A percentile compares a stretch with the other conserved stretches of the same genome.
Conservation (phyloP, 2,113 vertebrate species). For the Rhizomys pruinosus region DNA sequence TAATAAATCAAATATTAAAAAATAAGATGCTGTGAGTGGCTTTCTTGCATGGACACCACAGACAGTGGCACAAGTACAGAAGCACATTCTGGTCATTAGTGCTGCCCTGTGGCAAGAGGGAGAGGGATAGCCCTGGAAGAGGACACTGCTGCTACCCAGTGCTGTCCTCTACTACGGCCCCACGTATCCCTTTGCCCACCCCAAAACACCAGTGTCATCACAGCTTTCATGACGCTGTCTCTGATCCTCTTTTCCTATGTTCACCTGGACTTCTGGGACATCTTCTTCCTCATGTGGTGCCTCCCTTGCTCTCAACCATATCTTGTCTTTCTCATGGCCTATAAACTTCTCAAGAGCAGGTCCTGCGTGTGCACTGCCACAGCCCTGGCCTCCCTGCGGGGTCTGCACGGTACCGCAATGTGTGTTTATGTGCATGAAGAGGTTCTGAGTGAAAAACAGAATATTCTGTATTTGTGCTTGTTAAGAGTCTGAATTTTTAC, state of each 20-base stretch:
- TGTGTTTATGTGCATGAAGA: not conserved
- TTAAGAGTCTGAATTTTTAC: not conserved
- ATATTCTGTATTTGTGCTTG: not conserved
- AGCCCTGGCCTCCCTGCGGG: too few species aligned
- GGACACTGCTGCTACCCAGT: fast-evolving
- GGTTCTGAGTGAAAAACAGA: not conserved
- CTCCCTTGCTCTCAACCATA: fast-evolving
- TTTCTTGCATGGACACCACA: not conserved
- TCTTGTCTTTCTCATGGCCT: not conserved
- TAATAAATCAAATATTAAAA: too few species aligned
- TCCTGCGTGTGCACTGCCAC: fast-evolving
- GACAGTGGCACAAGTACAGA: not conserved
- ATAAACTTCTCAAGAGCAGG: not conserved
- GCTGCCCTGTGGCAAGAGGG: not conserved
- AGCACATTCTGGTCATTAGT: not conserved
- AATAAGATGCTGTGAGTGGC: too few species aligned
- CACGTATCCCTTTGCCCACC: too few species aligned
- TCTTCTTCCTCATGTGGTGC: not conserved
- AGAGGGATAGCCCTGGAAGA: not conserved
- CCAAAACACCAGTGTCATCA: not conserved
- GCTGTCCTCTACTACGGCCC: not conserved
- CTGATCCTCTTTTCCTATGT: not conserved
- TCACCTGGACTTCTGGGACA: not conserved
- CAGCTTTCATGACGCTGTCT: too few species aligned
- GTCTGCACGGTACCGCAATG: fast-evolving